These are phyloP conservation scores for Steromphala cineraria DNA, from an alignment of 2,888 invertebrate species.

Conservation along the genomic window DNA sequence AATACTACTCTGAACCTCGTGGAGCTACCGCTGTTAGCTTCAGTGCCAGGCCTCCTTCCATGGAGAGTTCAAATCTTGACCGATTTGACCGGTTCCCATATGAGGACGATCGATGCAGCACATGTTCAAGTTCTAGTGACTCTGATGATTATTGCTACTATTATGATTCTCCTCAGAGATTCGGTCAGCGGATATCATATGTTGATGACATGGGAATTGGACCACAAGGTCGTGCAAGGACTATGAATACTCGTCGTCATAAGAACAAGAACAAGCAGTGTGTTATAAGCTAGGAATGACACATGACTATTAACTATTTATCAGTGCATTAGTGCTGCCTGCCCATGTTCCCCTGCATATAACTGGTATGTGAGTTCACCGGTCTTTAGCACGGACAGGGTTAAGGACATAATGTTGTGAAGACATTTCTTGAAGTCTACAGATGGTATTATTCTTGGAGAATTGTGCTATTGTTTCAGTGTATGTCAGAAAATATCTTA, in stretches of 20 bases:
- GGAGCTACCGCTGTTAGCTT: not conserved
- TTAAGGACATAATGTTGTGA: too few species aligned
- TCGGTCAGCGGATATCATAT: conserved; percentile 90
- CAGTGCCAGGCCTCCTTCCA: conserved; percentile 40
- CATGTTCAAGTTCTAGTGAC: conserved; percentile 83
- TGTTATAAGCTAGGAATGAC: conserved; percentile 41
- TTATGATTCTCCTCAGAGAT: conserved; percentile 84
- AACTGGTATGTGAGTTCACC: too few species aligned
- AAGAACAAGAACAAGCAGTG: conserved; percentile 62
- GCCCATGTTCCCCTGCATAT: too few species aligned
- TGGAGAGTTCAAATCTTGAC: conserved; percentile 38
- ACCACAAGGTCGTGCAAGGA: conserved; percentile 31
- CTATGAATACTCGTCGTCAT: conserved; percentile 31
- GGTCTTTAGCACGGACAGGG: too few species aligned
- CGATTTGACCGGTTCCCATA: conserved; percentile 42
- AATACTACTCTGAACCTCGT: conserved; percentile 19
- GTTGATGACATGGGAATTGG: conserved; percentile 84
- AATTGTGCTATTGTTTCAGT: too few species aligned
- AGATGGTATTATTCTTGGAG: too few species aligned
- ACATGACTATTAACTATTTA: not conserved
- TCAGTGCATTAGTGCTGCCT: not conserved
- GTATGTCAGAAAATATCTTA: not conserved
- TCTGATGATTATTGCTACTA: conserved; percentile 90
- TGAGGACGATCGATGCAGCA: conserved; percentile 87
- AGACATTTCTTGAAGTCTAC: too few species aligned